Evolutionary conservation across 1,140 invertebrate genomes (phyloP).

Genomic region (Lordiphosa stackelbergi): DNA sequence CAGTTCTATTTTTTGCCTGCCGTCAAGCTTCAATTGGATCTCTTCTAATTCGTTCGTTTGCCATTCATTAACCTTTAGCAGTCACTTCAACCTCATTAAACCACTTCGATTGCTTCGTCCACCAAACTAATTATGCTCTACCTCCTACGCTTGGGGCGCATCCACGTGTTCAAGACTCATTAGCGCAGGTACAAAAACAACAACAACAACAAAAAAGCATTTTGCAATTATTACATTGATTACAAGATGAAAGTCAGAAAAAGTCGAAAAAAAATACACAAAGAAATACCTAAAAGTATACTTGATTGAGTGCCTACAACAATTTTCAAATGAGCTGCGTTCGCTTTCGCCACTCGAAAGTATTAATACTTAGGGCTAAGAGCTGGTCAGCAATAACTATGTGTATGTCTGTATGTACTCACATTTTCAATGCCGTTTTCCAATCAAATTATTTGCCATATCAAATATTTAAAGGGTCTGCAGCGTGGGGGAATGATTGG

Average conservation of each 20-base stretch:
- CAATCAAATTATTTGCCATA: slow-evolving; percentile 69
- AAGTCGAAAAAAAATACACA: too few species aligned
- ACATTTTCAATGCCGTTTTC: slow-evolving; percentile 37
- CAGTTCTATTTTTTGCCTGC: slow-evolving; percentile 1
- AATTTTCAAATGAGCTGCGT: slow-evolving; percentile 16
- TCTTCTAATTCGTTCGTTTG: slow-evolving; percentile 15
- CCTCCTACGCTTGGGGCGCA: slow-evolving; percentile 16
- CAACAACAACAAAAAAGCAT: slow-evolving; percentile 54
- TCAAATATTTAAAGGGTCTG: slow-evolving; percentile 64
- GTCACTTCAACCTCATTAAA: slow-evolving; percentile 53
- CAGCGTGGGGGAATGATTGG: slow-evolving; percentile 31
- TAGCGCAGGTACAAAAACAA: slow-evolving; percentile 33
- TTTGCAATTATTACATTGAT: slow-evolving; percentile 65
- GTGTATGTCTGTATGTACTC: slow-evolving; percentile 4
- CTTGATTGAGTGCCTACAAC: neutral
- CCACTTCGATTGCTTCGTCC: slow-evolving; percentile 38
- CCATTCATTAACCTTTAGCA: slow-evolving; percentile 58
- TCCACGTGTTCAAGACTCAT: slow-evolving; percentile 43
- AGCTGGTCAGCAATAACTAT: neutral
- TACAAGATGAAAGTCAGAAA: slow-evolving; percentile 43
- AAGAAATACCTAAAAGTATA: slow-evolving; percentile 2
- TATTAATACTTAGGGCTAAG: neutral
- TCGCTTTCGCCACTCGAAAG: too few species aligned
- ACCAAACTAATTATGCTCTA: slow-evolving; percentile 56
- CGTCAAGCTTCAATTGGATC: slow-evolving; percentile 4